These are phyloP conservation scores for Drosophila histrio DNA, from an alignment of 2,888 invertebrate species.

Conservation along the genomic window DNA sequence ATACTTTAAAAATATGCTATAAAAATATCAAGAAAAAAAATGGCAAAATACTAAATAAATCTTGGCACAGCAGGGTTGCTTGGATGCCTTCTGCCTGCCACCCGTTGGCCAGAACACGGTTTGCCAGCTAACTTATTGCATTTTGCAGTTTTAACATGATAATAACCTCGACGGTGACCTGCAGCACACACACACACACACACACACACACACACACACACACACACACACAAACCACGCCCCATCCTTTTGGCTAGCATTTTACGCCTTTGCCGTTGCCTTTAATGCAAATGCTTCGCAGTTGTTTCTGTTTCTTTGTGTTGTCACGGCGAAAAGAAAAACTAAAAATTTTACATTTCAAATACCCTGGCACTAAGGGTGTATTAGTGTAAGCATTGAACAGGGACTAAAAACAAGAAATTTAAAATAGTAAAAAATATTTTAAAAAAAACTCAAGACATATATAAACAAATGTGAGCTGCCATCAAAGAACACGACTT, in stretches of 20 bases:
- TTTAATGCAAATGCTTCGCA: constrained; percentile 47
- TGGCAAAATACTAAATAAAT: constrained; percentile 61
- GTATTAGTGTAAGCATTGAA: no score
- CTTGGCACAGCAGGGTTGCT: constrained; percentile 55
- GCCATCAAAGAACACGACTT: no score
- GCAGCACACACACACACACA: constrained; percentile 7
- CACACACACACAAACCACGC: background rate
- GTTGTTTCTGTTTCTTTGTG: constrained; percentile 33
- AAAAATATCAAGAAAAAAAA: constrained; percentile 13
- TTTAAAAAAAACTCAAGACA: no score
- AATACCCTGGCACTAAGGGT: constrained; percentile 1
- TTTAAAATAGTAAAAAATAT: no score
- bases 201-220: background rate
- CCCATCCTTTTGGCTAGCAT: constrained; percentile 23
- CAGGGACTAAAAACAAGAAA: no score
- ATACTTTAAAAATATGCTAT: constrained; percentile 22
- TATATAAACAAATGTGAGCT: no score
- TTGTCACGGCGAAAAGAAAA: constrained; percentile 10
- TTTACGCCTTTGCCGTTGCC: constrained; percentile 45
- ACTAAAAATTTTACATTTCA: constrained; percentile 6
- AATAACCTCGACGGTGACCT: constrained; percentile 59
- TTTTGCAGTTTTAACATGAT: constrained; percentile 69
- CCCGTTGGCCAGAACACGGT: constrained; percentile 51
- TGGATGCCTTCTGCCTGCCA: constrained; percentile 1
- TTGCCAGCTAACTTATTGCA: constrained; percentile 68